phyloP scores from a whole-genome alignment of 2,797 vertebrate genomes.

The Buphagus erythrorhynchus region DNA sequence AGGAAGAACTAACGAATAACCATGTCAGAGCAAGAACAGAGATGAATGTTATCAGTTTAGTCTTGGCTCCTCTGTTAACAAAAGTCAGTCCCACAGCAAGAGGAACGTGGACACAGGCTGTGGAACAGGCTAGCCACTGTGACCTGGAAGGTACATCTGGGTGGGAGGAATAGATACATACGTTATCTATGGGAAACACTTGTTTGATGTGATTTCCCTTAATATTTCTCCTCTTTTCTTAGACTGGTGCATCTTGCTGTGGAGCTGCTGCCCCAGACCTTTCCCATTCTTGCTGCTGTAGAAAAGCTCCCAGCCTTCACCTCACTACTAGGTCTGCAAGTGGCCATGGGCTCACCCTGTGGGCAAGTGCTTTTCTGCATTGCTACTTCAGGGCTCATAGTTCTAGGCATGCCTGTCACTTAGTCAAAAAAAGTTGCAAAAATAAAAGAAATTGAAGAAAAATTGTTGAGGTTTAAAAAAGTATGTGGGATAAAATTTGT shows the following conservation, averaged over 20 bases:
- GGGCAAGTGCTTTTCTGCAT: not conserved
- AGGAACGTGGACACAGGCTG: not conserved
- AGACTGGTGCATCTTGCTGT: not conserved
- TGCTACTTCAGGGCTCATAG: not conserved
- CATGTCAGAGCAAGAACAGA: constrained; percentile 19
- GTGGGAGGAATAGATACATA: not conserved
- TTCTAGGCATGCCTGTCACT: not conserved
- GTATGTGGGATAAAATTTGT: not conserved
- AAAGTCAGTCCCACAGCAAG: not conserved
- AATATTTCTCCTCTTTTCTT: not conserved
- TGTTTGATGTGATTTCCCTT: not conserved
- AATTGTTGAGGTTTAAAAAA: not conserved
- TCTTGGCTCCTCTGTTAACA: not conserved
- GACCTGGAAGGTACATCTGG: not conserved
- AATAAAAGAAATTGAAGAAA: not conserved
- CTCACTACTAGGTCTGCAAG: not conserved
- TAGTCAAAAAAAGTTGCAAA: not conserved
- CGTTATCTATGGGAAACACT: not conserved
- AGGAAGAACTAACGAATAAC: constrained; percentile 14
- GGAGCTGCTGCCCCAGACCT: not conserved
- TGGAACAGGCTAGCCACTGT: not conserved
- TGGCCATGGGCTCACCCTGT: rapidly evolving
- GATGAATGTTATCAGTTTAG: not conserved
- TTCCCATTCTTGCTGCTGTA: not conserved
- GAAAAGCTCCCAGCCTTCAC: not conserved